Conservation (phyloP, 35 echinoderm and acorn worm species). For the Heliocidaris erythrogramma region DNA sequence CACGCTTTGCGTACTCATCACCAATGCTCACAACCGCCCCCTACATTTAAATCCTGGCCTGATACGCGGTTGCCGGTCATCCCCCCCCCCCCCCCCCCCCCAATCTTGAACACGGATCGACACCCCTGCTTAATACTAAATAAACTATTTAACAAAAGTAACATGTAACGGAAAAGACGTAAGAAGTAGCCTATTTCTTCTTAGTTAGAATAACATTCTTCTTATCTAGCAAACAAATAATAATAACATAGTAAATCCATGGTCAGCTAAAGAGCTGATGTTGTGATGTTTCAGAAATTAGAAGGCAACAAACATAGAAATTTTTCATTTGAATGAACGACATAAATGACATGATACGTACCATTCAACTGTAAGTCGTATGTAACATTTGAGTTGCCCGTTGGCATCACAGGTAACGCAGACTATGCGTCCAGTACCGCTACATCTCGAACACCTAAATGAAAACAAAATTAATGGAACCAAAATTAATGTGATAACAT, state of each 20-base stretch:
- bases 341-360: slow-evolving; percentile 42
- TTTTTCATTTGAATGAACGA: not conserved
- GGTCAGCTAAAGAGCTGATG: too few relatives aligned
- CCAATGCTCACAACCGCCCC: too few relatives aligned
- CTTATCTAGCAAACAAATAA: not conserved
- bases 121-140: too few relatives aligned
- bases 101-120: too few relatives aligned
- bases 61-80: too few relatives aligned
- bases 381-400: slow-evolving; percentile 72
- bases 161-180: too few relatives aligned
- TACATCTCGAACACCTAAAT: slow-evolving; percentile 62
- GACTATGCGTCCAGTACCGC: slow-evolving; percentile 74
- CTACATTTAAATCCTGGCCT: too few relatives aligned
- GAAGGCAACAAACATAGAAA: not conserved
- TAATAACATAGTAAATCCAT: not conserved
- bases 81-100: too few relatives aligned
- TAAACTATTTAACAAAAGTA: too few relatives aligned
- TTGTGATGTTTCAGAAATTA: not conserved
- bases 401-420: slow-evolving; percentile 70
- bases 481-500: not conserved
- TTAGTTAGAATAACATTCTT: too few relatives aligned
- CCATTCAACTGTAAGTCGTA: slow-evolving; percentile 77
- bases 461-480: not conserved
- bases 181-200: too few relatives aligned
- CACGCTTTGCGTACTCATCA: too few relatives aligned